Evolutionary conservation across 2,888 invertebrate genomes (phyloP), one percentile per base, ranked within the genome.

Genomic region (Rugalucina vietnamica): DNA sequence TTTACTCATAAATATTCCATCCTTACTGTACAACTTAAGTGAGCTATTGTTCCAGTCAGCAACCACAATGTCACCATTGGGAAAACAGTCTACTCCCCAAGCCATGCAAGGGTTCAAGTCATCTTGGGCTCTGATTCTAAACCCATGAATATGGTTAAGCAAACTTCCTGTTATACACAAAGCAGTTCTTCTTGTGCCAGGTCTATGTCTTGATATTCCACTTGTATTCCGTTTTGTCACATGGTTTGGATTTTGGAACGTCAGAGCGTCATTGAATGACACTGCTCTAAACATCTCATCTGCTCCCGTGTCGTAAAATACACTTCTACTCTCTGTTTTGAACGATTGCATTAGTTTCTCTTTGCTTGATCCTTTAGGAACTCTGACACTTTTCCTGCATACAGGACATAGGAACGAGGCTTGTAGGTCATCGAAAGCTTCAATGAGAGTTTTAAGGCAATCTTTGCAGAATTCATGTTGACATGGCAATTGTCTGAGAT

Each of bases 391-490:
- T 34, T 18, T 10, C 21, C 29, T 8, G 34, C 65, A 65, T 12
- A 65, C 34, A 18, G 65, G 65, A 18, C 65, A 65, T 4, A 18
- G 21, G 18, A 65, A 65, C 10, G 3, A 1, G 4, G 65, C 3
- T 8, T 34, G 4, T 18, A 10, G 34, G 1, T 10, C 18, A 34
- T 34, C 34, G 8, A 3, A 1, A 21, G 65, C 21, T 2, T 72
- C 72, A 36, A 72, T 43, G n/a, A 39, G 29, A 1, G 12, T 2
- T 43, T 43, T 49, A 21, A 72, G 27, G n/a, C 72, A 72, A 12
- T 27, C 14, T 24, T 72, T 72, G 27, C 72, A 72, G 72, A 72
- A 72, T 43, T 37, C 39, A 29, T 72, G 72, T 72, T 72, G 43
- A 43, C 72, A 72, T 8, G 72, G 49, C 21, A 72, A 49, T 18